phyloP scores from a whole-genome alignment of 1,140 invertebrate species.

The Platorchestia sp. region DNA sequence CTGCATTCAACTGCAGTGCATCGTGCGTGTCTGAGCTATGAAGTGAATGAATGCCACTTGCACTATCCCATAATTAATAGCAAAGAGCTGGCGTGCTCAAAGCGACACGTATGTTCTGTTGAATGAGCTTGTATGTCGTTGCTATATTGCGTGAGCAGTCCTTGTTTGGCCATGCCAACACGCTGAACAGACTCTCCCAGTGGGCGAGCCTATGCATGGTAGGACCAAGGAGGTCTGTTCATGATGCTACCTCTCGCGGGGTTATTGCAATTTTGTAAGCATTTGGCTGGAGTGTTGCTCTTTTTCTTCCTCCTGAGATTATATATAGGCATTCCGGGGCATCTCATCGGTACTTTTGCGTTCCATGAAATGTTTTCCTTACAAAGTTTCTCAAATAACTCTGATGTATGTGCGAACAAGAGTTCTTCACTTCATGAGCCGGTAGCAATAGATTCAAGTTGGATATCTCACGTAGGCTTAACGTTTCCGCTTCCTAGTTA shows the following conservation, averaged over 20 bases:
- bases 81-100: background rate
- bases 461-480: background rate
- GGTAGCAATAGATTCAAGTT: background rate
- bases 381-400: background rate
- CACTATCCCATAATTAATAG: background rate
- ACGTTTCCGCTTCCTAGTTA: background rate
- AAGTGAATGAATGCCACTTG: background rate
- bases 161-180: background rate
- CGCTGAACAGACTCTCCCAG: background rate
- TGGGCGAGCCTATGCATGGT: background rate
- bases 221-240: background rate
- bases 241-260: background rate
- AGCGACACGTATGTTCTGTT: background rate
- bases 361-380: background rate
- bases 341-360: background rate
- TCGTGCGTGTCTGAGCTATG: background rate
- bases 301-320: background rate
- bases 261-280: background rate
- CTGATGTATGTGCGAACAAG: background rate
- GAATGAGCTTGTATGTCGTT: background rate
- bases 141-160: background rate
- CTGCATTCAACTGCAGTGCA: background rate
- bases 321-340: background rate
- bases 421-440: background rate
- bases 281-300: background rate